Conservation (phyloP, 2,113 vertebrate species). For the Python bivittatus region DNA sequence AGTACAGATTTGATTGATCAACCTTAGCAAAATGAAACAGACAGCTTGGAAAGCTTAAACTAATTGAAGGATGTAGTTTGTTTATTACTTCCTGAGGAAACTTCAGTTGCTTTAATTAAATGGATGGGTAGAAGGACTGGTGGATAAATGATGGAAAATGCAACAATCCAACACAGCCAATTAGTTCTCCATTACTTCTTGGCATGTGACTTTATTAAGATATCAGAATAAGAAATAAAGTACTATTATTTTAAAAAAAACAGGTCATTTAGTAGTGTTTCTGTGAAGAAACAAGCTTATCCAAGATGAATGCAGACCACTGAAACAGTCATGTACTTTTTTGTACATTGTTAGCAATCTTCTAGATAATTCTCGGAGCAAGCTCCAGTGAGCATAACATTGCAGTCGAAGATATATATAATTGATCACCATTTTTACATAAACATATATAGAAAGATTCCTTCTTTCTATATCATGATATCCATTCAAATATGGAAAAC, state of each 20-base stretch:
- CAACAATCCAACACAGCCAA: conserved; percentile 54
- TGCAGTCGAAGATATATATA: background rate
- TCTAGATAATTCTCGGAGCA: background rate
- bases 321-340: too few species aligned
- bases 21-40: conserved; percentile 56
- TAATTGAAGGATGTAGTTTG: conserved; percentile 65
- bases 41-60: conserved; percentile 49
- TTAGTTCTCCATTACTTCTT: conserved; percentile 64
- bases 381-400: background rate
- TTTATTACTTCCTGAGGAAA: conserved; percentile 59
- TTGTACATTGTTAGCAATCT: background rate
- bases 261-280: conserved; percentile 27
- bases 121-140: conserved; percentile 34
- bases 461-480: background rate
- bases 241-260: conserved; percentile 22
- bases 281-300: conserved; percentile 25
- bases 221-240: conserved; percentile 30
- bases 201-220: conserved; percentile 56
- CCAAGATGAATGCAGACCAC: too few species aligned
- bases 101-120: conserved; percentile 61
- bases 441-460: background rate
- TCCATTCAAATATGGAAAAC: background rate
- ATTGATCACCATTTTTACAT: background rate
- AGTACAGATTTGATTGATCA: conserved; percentile 58
- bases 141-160: conserved; percentile 43